Base-by-base conservation (phyloP, 2,797 vertebrate genomes). In the Alauda arvensis region DNA sequence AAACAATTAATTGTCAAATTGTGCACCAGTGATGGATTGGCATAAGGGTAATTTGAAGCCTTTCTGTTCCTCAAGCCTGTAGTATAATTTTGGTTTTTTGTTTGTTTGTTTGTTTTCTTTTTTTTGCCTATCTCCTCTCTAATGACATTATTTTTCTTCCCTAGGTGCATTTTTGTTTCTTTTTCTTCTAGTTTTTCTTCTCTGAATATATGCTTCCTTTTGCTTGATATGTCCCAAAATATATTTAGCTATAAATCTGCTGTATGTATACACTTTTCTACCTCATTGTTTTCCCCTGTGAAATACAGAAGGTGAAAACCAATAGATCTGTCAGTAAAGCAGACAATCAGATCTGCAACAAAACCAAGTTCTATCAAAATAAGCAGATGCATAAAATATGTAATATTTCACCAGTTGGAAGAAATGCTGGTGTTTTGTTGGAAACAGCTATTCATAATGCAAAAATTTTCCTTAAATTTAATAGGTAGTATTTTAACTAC, bases 1-100 rank as follows among this genome's bases (percentile, higher is more conserved):
- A 87, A 91, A 81, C 74, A 90, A 77, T 83, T 92, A 88, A 88
- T 91, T 81, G 49, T 88, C 67, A 94, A 81, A 83, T 85, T 14
- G 26, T 90, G 33, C 40, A 65, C 55, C 12, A 29, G 26, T 90
- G 87, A 70, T 81, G 46, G 46, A 79, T 74, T 82, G 68, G 33
- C 67, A 34, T 70, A 57, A 77, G 33, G 13, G 28, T 74, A 74
- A 83, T 88, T 87, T 85, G 53, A 83, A 81, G 33, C 12, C 46
- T 74, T 90, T 83, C 71, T 16, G 14, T 83, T 90, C 40, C 43
- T 81, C 61, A 67, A 72, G 48, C 34, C 17, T 51, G 1, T 67
- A 53, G 10, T 66, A 14, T 34, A 6, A 18, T 6, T 43, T 10
- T n/a, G 43, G 69, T 62, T 40, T 29, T 67, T 59, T 43, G 9